These are phyloP conservation scores for Colinus virginianus DNA, from an alignment of 2,113 vertebrate genomes.

Conservation along the genomic window DNA sequence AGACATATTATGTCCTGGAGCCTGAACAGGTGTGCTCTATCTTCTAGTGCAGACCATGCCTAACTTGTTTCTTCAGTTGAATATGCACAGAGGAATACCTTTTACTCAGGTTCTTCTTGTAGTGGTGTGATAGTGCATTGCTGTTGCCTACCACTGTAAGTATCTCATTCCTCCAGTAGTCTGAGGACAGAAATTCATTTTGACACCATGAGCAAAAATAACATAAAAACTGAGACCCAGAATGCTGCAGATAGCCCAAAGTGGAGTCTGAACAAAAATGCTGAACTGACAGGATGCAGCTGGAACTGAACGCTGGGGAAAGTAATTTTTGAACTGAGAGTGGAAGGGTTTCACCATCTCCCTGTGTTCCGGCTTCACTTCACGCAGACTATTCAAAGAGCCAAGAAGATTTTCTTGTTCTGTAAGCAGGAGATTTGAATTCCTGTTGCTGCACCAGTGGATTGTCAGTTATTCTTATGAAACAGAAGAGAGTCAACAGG, in stretches of 20 bases:
- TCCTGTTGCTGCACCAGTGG: neutral
- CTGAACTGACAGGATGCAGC: neutral
- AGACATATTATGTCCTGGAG: neutral
- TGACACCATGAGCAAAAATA: neutral
- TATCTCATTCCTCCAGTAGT: neutral
- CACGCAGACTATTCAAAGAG: constrained; percentile 8
- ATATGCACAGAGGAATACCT: constrained; percentile 8
- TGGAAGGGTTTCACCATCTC: neutral
- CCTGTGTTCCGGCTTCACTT: neutral
- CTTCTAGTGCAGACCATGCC: neutral
- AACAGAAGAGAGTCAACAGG: neutral
- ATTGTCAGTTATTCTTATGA: constrained; percentile 48
- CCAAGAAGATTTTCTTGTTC: neutral
- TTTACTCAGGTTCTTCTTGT: neutral
- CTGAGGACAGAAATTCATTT: neutral
- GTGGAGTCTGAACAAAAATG: neutral
- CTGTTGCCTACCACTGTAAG: neutral
- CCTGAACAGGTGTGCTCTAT: neutral
- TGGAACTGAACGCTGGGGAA: neutral
- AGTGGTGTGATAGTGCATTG: neutral
- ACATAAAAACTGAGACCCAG: neutral
- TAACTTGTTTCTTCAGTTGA: neutral
- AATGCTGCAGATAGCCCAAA: neutral
- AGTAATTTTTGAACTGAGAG: neutral
- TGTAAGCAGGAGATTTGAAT: neutral